Conservation (phyloP, 2,797 vertebrate species). For the Xiphorhynchus erythropygius region DNA sequence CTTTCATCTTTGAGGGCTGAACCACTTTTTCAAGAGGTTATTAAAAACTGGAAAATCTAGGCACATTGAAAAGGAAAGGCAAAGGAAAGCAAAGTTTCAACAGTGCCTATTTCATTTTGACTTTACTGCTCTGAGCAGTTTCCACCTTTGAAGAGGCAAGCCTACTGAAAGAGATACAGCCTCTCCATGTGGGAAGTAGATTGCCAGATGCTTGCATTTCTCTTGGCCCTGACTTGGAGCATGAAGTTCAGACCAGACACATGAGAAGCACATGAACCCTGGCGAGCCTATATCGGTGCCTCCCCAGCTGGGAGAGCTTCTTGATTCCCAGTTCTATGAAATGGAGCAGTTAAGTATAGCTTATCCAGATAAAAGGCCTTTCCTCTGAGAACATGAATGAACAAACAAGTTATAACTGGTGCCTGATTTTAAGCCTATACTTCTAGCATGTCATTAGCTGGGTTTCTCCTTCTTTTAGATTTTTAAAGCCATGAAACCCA, state of each 20-base stretch:
- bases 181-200: background rate
- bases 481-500: background rate
- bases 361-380: slow-evolving; percentile 46
- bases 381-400: slow-evolving; percentile 31
- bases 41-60: background rate
- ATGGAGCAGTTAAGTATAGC: background rate
- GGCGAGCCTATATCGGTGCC: fast-evolving
- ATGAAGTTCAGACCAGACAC: background rate
- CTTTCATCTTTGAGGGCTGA: background rate
- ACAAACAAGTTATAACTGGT: slow-evolving; percentile 28
- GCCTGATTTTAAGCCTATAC: background rate
- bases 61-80: background rate
- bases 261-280: background rate
- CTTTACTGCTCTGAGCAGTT: background rate
- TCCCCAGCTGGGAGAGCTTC: background rate
- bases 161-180: background rate
- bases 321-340: background rate
- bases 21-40: background rate
- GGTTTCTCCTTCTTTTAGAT: background rate
- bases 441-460: background rate
- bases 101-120: background rate
- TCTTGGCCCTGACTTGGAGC: background rate
- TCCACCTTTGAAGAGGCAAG: background rate
- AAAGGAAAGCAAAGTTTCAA: background rate
- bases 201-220: background rate